A percentile compares a stretch with the other conserved stretches of the same genome.
phyloP scores from a whole-genome alignment of 2,113 vertebrate genomes.

The Tragelaphus scriptus region DNA sequence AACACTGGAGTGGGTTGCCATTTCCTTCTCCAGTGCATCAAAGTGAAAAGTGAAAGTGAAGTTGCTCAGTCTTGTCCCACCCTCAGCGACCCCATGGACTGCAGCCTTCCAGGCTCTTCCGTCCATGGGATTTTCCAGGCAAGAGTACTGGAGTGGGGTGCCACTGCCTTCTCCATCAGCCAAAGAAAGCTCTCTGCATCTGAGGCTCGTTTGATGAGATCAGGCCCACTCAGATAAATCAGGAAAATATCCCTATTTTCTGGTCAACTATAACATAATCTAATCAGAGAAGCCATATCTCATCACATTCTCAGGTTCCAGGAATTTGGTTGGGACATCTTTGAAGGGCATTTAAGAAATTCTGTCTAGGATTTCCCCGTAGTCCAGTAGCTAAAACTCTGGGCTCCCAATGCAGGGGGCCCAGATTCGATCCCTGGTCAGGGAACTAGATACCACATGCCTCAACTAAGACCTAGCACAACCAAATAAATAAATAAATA shows the following conservation, averaged over 20 bases:
- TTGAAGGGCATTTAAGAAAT: neutral
- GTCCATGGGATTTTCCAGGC: too few species aligned
- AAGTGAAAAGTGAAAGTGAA: too few species aligned
- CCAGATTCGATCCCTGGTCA: neutral
- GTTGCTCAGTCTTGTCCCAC: too few species aligned
- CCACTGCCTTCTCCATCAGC: too few species aligned
- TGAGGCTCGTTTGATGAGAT: neutral
- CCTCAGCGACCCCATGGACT: too few species aligned
- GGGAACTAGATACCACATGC: neutral
- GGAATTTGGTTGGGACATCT: neutral
- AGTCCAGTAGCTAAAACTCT: neutral
- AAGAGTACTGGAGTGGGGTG: too few species aligned
- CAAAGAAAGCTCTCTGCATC: neutral
- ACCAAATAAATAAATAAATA: neutral
- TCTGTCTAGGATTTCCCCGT: neutral
- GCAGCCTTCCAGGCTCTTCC: too few species aligned
- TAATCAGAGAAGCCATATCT: neutral
- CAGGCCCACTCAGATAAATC: neutral
- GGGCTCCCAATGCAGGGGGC: neutral
- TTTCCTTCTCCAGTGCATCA: too few species aligned
- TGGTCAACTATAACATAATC: neutral
- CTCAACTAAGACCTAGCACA: neutral
- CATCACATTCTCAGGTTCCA: neutral
- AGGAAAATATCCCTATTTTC: neutral
- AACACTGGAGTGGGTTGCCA: too few species aligned